Conservation (phyloP, 2,113 vertebrate genomes). For the Oriolus oriolus region DNA sequence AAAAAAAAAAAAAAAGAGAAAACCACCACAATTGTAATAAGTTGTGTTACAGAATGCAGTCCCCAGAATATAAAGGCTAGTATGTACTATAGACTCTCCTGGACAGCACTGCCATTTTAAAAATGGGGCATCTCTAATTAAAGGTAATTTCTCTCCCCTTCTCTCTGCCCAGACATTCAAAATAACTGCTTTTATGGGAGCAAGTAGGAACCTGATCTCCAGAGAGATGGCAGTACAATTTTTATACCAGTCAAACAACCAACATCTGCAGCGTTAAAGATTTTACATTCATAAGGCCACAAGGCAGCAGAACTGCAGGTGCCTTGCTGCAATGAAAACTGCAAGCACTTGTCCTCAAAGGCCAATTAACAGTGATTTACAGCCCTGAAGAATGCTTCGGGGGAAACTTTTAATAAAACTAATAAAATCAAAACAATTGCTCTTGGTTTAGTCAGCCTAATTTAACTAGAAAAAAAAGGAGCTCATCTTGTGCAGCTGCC, state of each 20-base stretch:
- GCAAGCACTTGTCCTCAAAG: neutral
- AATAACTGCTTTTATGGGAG: neutral
- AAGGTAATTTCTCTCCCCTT: neutral
- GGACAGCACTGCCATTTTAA: neutral
- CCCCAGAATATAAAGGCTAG: neutral
- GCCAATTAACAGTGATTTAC: slow-evolving; percentile 15
- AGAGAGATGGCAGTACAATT: neutral
- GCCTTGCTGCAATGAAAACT: neutral
- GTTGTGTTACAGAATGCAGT: neutral
- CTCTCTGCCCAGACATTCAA: neutral
- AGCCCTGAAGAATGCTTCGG: neutral
- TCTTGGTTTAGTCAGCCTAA: neutral
- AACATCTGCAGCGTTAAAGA: neutral
- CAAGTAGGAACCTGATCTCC: neutral
- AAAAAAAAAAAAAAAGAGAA: neutral
- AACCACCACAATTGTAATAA: neutral
- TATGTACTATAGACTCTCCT: neutral
- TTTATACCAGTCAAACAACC: neutral
- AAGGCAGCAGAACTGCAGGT: neutral
- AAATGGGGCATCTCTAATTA: neutral
- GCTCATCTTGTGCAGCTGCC: neutral
- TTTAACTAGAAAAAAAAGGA: neutral
- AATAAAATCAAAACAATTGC: slow-evolving; percentile 30
- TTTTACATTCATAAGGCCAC: neutral
- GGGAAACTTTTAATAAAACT: neutral